A percentile compares a stretch with the other conserved stretches of the same genome.
Evolutionary conservation across 2,113 vertebrate genomes (phyloP).

Genomic region (Casuarius casuarius): DNA sequence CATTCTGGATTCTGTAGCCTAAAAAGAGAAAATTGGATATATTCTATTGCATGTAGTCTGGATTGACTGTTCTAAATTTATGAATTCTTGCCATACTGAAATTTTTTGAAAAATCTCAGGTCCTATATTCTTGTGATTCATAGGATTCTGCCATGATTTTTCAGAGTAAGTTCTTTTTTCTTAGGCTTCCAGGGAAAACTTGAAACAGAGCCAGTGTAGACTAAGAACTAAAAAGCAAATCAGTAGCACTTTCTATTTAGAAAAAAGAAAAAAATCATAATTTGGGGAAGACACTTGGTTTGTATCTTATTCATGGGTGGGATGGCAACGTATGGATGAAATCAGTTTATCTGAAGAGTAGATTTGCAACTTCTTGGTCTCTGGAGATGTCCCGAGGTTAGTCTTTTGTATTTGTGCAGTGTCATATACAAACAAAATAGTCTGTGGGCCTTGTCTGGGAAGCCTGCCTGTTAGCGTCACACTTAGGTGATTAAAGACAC

Average conservation of each 20-base stretch:
- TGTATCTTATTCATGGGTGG: background rate
- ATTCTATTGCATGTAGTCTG: background rate
- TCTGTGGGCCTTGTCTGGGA: no score
- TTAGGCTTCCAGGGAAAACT: background rate
- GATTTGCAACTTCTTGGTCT: background rate
- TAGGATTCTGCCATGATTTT: background rate
- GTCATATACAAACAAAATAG: fast-evolving
- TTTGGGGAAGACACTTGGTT: background rate
- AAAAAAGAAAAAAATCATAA: background rate
- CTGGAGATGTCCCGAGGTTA: background rate
- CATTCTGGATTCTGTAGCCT: background rate
- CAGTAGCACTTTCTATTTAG: background rate
- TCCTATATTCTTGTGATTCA: background rate
- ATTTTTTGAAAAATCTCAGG: background rate
- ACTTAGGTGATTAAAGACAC: background rate
- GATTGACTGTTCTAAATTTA: background rate
- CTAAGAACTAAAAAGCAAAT: background rate
- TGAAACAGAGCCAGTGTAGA: background rate
- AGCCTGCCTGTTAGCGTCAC: background rate
- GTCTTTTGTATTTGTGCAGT: background rate
- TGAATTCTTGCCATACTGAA: background rate
- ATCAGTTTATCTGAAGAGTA: background rate
- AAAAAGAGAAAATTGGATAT: background rate
- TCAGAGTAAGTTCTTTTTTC: background rate
- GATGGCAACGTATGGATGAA: background rate